Conservation (phyloP, 2,888 invertebrate species). For the Cetonia aurata region DNA sequence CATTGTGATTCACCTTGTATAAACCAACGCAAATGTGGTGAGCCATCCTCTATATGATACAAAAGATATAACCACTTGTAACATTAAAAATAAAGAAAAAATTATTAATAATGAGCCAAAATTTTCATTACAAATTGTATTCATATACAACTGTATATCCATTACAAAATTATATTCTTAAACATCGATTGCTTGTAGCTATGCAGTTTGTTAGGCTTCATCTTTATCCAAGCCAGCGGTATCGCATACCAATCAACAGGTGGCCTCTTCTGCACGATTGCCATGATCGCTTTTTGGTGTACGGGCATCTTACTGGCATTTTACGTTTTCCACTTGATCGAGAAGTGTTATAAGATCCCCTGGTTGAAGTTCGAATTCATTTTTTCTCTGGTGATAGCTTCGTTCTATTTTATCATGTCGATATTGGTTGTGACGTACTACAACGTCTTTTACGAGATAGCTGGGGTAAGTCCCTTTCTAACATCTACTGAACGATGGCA, state of each 20-base stretch:
- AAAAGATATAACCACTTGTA: too few relatives aligned
- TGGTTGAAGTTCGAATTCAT: conserved; percentile 87
- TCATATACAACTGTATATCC: too few relatives aligned
- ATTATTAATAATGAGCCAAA: too few relatives aligned
- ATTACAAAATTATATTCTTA: too few relatives aligned
- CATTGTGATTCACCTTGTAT: too few relatives aligned
- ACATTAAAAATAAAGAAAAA: too few relatives aligned
- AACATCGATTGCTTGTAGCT: conserved; percentile 64
- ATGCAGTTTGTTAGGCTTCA: conserved; percentile 81
- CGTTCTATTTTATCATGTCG: conserved; percentile 82
- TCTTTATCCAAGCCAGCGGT: conserved; percentile 76
- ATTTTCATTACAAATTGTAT: too few relatives aligned
- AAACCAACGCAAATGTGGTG: too few relatives aligned
- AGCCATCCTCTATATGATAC: too few relatives aligned
- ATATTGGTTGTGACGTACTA: conserved; percentile 75
- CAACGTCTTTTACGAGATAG: conserved; percentile 75
- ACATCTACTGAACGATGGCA: not conserved
- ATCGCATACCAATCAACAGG: conserved; percentile 69
- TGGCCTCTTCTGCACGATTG: conserved; percentile 81
- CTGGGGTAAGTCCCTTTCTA: conserved; percentile 75
- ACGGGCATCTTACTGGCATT: conserved; percentile 82
- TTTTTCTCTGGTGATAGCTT: conserved; percentile 80
- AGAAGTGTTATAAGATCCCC: conserved; percentile 86
- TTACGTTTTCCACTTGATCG: conserved; percentile 88
- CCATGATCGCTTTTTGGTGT: conserved; percentile 89